phyloP scores from a whole-genome alignment of 2,113 vertebrate genomes.

The Mystacornis crossleyi region DNA sequence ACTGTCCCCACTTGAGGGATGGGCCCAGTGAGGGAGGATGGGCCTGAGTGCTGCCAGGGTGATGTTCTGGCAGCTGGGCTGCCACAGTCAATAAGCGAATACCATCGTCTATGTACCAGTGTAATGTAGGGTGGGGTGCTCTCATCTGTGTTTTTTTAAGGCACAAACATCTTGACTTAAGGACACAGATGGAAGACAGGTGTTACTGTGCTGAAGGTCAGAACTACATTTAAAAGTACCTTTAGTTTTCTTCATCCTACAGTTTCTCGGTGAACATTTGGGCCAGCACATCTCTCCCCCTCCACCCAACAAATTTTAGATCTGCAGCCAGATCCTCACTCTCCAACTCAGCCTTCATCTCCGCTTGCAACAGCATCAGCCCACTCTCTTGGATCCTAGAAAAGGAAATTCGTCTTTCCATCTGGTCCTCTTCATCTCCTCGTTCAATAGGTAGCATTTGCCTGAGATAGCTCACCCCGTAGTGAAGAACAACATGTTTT shows the following conservation, averaged over 20 bases:
- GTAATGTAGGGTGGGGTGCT: neutral
- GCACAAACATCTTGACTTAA: neutral
- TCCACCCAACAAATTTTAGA: slow-evolving; percentile 31
- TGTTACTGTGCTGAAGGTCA: slow-evolving; percentile 12
- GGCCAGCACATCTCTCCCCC: slow-evolving; percentile 19
- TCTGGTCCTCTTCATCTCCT: slow-evolving; percentile 41
- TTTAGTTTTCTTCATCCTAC: slow-evolving; percentile 19
- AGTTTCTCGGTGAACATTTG: slow-evolving; percentile 2
- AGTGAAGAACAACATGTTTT: slow-evolving; percentile 24
- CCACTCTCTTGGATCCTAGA: slow-evolving; percentile 52
- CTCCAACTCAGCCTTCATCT: slow-evolving; percentile 54
- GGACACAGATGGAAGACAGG: neutral
- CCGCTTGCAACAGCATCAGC: slow-evolving; percentile 25
- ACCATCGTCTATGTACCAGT: neutral
- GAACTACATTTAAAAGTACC: neutral
- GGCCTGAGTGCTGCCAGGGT: neutral
- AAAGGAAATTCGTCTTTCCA: slow-evolving; percentile 53
- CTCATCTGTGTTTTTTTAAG: neutral
- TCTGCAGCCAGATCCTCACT: slow-evolving; percentile 53
- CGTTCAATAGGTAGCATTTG: slow-evolving; percentile 18
- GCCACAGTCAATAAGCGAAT: neutral
- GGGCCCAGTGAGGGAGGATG: too few species aligned
- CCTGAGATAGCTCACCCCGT: neutral
- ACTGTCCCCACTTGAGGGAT: neutral
- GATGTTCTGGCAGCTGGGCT: neutral